Percentiles rank a stretch among this genome's conserved stretches.
These are phyloP conservation scores for Latrodectus elegans DNA, from an alignment of 2,888 invertebrate genomes.

Conservation along the genomic window DNA sequence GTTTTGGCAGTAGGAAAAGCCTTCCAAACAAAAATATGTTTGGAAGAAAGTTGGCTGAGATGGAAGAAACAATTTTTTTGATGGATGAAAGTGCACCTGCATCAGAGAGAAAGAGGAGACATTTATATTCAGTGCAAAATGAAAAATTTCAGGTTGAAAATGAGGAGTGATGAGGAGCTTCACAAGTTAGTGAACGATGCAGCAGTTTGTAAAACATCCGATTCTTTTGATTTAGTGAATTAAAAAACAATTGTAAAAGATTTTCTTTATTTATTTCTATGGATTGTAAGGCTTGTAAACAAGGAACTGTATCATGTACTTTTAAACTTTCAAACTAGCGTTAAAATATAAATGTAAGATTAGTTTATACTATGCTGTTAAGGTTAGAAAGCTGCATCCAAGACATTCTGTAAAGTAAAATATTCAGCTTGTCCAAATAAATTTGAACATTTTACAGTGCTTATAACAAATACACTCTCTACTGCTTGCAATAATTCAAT, in stretches of 20 bases:
- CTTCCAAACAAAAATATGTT: background rate
- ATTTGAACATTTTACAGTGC: background rate
- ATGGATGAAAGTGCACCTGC: background rate
- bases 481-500: background rate
- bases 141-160: background rate
- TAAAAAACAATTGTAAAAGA: background rate
- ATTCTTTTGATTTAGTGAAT: background rate
- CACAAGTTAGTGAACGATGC: background rate
- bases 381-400: background rate
- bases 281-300: background rate
- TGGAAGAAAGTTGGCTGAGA: too few species aligned
- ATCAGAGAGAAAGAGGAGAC: background rate
- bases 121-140: background rate
- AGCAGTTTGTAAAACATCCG: background rate
- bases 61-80: background rate
- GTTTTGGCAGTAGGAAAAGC: background rate
- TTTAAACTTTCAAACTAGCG: background rate
- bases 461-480: background rate
- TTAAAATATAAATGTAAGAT: background rate
- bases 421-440: background rate
- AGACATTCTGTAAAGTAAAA: background rate
- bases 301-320: background rate
- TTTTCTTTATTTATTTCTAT: background rate
- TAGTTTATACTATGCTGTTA: background rate
- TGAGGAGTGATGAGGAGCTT: background rate